Conservation (phyloP, 2,113 vertebrate genomes). For the Rhea americana region DNA sequence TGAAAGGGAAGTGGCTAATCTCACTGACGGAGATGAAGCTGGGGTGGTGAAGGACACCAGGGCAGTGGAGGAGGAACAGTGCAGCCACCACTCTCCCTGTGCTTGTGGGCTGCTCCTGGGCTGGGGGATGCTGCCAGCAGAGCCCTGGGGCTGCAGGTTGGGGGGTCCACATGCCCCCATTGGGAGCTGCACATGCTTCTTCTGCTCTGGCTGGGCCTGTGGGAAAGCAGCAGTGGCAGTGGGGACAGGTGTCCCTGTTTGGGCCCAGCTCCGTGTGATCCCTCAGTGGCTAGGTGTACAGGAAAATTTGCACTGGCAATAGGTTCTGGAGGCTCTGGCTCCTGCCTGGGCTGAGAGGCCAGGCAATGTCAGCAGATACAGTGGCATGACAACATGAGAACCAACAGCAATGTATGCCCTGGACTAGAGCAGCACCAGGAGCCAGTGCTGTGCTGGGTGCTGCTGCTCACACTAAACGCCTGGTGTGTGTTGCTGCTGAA, state of each 20-base stretch:
- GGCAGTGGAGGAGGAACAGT: neutral
- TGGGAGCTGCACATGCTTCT: neutral
- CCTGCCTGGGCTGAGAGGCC: slow-evolving; percentile 17
- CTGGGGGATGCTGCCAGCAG: neutral
- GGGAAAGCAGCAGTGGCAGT: neutral
- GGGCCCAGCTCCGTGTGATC: neutral
- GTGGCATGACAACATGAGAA: neutral
- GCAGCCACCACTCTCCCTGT: neutral
- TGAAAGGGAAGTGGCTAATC: slow-evolving; percentile 36
- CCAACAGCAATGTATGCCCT: neutral
- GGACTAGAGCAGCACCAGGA: too few species aligned
- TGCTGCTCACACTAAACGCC: too few species aligned
- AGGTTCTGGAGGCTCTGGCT: neutral
- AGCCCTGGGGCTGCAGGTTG: accelerated
- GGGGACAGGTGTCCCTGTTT: neutral
- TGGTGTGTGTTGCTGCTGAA: too few species aligned
- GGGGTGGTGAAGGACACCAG: neutral
- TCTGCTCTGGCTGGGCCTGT: neutral
- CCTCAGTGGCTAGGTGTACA: neutral
- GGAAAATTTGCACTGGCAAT: neutral
- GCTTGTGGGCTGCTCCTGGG: too few species aligned
- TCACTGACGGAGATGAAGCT: neutral
- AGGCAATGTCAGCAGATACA: neutral
- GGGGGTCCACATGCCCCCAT: neutral
- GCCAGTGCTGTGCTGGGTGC: too few species aligned